Evolutionary conservation across 1,140 invertebrate genomes (phyloP), one percentile per base, ranked within the genome.

Genomic region (Trachymyrmex cornetzi): DNA sequence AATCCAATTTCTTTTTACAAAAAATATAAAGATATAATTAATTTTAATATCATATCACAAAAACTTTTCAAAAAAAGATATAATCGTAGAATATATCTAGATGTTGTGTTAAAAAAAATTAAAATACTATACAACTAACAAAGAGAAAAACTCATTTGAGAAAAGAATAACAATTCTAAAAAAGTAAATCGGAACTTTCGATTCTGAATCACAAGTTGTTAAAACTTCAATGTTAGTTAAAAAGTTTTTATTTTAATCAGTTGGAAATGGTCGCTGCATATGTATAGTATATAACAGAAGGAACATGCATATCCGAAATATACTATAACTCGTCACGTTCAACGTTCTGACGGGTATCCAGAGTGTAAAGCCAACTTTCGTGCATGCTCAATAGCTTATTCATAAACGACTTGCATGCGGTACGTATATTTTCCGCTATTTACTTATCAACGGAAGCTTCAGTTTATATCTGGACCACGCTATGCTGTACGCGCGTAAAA

Each of bases 381-480:
- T 24, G 55, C 24, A 27, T 34, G 9, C 69, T 84, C 69, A 84
- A 84, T 75, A 75, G 80, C 69, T 84, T 84, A 84, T 84, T 74
- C 80, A 84, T 59, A 14, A 38, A 16, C 19, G 19, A 72, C 69
- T 84, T 74, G 55, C 55, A 34, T 30, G 55, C 38, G 19, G 2
- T 16, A 57, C 55, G 19, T 53, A 48, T n/a, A 48, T 74, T 82
- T 74, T 74, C 55, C 55, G 53, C 67, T 61, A 48, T 82, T 61
- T 74, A 82, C 80, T 82, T 74, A 82, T 82, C 80, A 74, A 22
- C 69, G 55, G 38, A 72, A 74, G 67, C 67, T 74, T 82, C 38
- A 75, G 80, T 74, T 84, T 50, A 75, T 61, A 84, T 84, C 80
- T 82, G 34, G 34, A 16, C 27, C 48, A 14, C 27, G 30, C 19